phyloP scores from a whole-genome alignment of 1,140 invertebrate genomes.

The Venustaconcha ellipsiformis region DNA sequence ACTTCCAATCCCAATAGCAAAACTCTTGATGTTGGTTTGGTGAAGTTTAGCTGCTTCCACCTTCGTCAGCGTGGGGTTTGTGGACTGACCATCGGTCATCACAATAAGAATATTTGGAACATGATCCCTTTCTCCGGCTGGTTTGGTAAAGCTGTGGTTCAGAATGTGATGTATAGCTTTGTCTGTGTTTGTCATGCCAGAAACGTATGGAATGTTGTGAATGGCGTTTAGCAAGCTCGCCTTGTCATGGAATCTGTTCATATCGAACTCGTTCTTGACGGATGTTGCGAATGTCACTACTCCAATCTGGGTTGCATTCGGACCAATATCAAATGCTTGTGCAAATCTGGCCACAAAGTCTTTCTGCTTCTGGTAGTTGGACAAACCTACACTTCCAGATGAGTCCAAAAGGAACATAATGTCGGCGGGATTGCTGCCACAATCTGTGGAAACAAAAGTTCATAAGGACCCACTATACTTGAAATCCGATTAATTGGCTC shows the following conservation, averaged over 20 bases:
- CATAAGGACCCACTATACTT: no score
- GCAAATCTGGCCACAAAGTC: slow-evolving; percentile 49
- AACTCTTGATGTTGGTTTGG: slow-evolving; percentile 11
- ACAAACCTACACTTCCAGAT: slow-evolving; percentile 41
- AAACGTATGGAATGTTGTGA: slow-evolving; percentile 37
- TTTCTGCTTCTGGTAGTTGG: slow-evolving; percentile 47
- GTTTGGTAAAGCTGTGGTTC: slow-evolving; percentile 13
- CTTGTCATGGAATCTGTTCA: slow-evolving; percentile 42
- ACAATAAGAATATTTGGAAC: slow-evolving; percentile 32
- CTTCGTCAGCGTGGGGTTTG: slow-evolving; percentile 6
- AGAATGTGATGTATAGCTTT: slow-evolving; percentile 24
- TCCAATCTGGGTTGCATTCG: slow-evolving; percentile 34
- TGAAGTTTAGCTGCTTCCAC: slow-evolving; percentile 15
- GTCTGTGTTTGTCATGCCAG: not conserved
- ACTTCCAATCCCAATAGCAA: slow-evolving; percentile 36
- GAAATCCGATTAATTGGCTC: no score
- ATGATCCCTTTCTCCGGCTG: slow-evolving; percentile 19
- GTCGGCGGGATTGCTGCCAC: slow-evolving; percentile 49
- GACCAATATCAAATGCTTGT: slow-evolving; percentile 37
- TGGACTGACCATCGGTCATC: slow-evolving; percentile 38
- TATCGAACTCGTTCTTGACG: slow-evolving; percentile 47
- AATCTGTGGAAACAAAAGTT: slow-evolving; percentile 27
- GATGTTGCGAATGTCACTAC: slow-evolving; percentile 45
- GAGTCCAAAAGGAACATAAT: slow-evolving; percentile 56
- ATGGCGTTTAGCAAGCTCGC: slow-evolving; percentile 40